A percentile compares a stretch with the other conserved stretches of the same genome.
phyloP scores from a whole-genome alignment of 2,888 invertebrate genomes.

The Catocala sponsa region DNA sequence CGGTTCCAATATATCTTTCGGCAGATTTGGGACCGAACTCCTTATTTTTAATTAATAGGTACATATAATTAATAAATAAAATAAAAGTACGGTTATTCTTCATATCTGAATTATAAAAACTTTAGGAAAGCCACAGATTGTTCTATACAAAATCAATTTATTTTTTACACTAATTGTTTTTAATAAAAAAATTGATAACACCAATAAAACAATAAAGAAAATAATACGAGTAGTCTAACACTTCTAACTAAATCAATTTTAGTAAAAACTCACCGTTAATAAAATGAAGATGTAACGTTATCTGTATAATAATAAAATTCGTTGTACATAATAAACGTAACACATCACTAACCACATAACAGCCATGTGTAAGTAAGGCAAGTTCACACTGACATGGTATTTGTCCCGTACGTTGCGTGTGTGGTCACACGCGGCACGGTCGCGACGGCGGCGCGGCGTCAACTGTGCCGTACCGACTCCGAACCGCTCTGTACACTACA shows the following conservation, averaged over 20 bases:
- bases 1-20: too few species aligned
- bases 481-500: conserved; percentile 31
- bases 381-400: conserved; percentile 47
- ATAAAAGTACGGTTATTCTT: too few species aligned
- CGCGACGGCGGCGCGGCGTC: conserved; percentile 30
- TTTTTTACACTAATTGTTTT: neutral
- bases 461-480: conserved; percentile 37
- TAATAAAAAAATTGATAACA: conserved; percentile 3
- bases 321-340: conserved; percentile 43
- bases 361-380: conserved; percentile 49
- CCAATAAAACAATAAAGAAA: conserved; percentile 6
- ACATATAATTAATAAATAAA: too few species aligned
- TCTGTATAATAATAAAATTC: conserved; percentile 32
- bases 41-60: too few species aligned
- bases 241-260: conserved; percentile 16
- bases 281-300: conserved; percentile 21
- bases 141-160: neutral
- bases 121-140: neutral
- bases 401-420: conserved; percentile 17
- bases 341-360: conserved; percentile 60
- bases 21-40: too few species aligned
- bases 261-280: conserved; percentile 38
- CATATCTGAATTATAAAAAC: too few species aligned
- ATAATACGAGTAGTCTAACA: neutral
- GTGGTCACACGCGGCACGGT: conserved; percentile 12